Evolutionary conservation across 2,888 invertebrate genomes (phyloP).

Genomic region (Neoitamus cyanurus): DNA sequence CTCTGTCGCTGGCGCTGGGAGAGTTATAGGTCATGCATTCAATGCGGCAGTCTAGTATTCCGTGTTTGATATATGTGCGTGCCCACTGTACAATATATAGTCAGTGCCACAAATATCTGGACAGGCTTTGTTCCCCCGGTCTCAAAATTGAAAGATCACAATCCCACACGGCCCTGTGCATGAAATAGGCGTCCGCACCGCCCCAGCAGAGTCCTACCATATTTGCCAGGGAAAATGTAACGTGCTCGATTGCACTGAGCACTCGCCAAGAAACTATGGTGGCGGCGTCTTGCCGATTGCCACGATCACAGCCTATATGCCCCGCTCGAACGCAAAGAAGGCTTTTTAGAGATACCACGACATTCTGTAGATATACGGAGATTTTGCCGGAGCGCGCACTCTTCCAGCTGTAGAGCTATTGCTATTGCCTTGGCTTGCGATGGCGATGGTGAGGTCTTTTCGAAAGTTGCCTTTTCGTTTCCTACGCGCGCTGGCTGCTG

Average conservation of each 20-base stretch:
- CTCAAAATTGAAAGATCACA: conserved; percentile 31
- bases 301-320: conserved; percentile 14
- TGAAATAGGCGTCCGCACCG: conserved; percentile 29
- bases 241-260: not conserved
- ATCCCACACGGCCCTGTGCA: conserved; percentile 29
- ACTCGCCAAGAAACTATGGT: not conserved
- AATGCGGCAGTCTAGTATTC: not conserved
- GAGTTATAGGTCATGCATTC: conserved; percentile 14
- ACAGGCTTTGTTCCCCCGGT: not conserved
- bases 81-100: not conserved
- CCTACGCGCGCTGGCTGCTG: not conserved
- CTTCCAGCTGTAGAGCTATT: not conserved
- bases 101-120: not conserved
- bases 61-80: not conserved
- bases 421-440: conserved; percentile 17
- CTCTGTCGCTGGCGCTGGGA: not conserved
- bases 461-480: conserved; percentile 43
- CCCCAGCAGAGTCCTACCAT: conserved; percentile 25
- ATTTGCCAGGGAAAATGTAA: conserved; percentile 22
- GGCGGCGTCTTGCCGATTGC: conserved; percentile 9
- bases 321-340: not conserved
- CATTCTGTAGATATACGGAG: not conserved
- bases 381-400: not conserved
- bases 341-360: conserved; percentile 8
- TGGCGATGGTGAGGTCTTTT: conserved; percentile 7